Base-by-base conservation (phyloP, 2,797 vertebrate genomes). In the Tenualosa ilisha region DNA sequence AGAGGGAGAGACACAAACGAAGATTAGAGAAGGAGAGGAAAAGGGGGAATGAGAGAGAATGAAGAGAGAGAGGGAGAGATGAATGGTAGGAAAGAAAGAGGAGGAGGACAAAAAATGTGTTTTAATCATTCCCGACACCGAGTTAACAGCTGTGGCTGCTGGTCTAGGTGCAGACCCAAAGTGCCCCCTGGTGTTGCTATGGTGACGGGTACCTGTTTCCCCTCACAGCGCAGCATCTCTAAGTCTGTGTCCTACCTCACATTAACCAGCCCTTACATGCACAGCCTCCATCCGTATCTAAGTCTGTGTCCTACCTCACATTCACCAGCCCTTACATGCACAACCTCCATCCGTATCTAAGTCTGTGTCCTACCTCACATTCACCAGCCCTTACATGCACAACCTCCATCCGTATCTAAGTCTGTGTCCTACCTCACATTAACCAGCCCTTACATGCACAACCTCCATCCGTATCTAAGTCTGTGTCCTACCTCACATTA, bases 141-240 rank as follows among this genome's bases (percentile, higher is more conserved):
- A 79, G 72, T 37, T 17, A 40, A 46, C 37, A 9, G 40, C 40
- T 79, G 37, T 37, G 40, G 72, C 37, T 37, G 12, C 6, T 22
- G 40, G 72, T 7, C 72, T 7, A 46, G 72, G 72, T 46, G 40
- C 2, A 46, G 72, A 40, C 20, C 72, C 37, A 46, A 79, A 46
- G 72, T 79, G 72, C 72, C 72, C 72, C 72, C 72, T 79, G 72
- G 15, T 79, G 72, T 79, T 79, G 37, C 72, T 79, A 46, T 79
- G 72, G 72, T 6, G 72, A 79, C 26, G 13, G 37, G 17, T 46
- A 79, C 37, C 68, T 40, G 68, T 17, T 11, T n/a, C 65, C 12
- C 65, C 4, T 13, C 68, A 17, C 31, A 43, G 68, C 13, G 15
- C 37, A 43, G 31, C 68, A 75, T 17, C 37, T 40, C 31, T 1